Evolutionary conservation across 2,113 vertebrate genomes (phyloP).

Genomic region (Tricholaema leucomelas): DNA sequence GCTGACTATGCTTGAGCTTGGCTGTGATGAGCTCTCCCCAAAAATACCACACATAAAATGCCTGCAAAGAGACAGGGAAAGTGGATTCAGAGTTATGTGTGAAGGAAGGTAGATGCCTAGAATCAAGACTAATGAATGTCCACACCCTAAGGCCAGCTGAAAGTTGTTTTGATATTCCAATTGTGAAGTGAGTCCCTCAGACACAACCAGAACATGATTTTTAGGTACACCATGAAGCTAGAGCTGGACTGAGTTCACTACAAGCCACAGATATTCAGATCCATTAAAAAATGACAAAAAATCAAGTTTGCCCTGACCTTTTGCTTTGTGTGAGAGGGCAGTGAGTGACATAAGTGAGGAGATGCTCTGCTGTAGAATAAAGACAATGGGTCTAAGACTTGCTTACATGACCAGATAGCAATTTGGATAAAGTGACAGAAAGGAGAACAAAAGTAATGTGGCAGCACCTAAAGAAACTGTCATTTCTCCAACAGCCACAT

Average conservation of each 20-base stretch:
- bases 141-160: not conserved
- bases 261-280: not conserved
- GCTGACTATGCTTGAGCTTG: not conserved
- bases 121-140: not conserved
- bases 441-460: not conserved
- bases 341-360: not conserved
- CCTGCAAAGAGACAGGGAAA: not conserved
- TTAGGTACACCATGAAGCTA: not conserved
- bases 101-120: not conserved
- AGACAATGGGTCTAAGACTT: not conserved
- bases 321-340: not conserved
- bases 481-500: not conserved
- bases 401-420: not conserved
- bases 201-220: not conserved
- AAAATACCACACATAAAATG: conserved; percentile 26
- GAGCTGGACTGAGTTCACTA: not conserved
- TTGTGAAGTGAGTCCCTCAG: not conserved
- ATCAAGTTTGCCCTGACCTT: not conserved
- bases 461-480: not conserved
- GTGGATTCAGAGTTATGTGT: not conserved
- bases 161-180: not conserved
- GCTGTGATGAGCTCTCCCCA: conserved; percentile 4
- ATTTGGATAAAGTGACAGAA: not conserved
- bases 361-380: not conserved
- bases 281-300: not conserved